These are phyloP conservation scores for Petrocephalus schoutedeni DNA, from an alignment of 2,797 vertebrate species.

Conservation along the genomic window DNA sequence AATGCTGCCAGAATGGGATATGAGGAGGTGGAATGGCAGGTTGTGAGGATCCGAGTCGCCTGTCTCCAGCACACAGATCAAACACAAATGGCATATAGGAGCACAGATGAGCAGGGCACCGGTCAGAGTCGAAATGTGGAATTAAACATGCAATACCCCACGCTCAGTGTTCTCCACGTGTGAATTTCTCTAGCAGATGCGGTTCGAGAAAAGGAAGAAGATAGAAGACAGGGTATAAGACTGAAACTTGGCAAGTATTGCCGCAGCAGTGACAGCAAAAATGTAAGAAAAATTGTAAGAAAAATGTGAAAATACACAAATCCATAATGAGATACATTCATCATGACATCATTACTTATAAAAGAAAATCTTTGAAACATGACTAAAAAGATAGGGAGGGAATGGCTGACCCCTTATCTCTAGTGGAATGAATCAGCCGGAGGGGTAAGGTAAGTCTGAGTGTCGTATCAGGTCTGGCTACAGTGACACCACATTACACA, in stretches of 20 bases:
- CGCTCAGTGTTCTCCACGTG: constrained; percentile 75
- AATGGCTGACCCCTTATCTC: neutral
- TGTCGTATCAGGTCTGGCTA: neutral
- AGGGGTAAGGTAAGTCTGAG: neutral
- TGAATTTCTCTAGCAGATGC: constrained; percentile 73
- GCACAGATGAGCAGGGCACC: constrained; percentile 36
- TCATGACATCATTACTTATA: constrained; percentile 15
- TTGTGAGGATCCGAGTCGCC: neutral
- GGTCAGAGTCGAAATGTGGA: constrained; percentile 45
- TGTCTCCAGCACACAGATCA: constrained; percentile 14
- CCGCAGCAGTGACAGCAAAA: constrained; percentile 8
- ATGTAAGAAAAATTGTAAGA: neutral
- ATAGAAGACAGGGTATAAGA: constrained; percentile 64
- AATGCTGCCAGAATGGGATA: neutral
- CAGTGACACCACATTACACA: neutral
- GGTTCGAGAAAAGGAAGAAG: constrained; percentile 56
- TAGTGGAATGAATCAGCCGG: neutral
- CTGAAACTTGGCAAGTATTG: constrained; percentile 47
- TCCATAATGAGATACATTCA: neutral
- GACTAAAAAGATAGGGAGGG: neutral
- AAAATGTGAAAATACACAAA: neutral
- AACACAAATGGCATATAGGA: constrained; percentile 17
- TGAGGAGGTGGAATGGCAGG: neutral
- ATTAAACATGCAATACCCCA: constrained; percentile 75
- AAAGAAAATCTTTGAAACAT: constrained; percentile 3